Evolutionary conservation across 2,797 vertebrate species (phyloP).

Genomic region (Crocodylus rhombifer): DNA sequence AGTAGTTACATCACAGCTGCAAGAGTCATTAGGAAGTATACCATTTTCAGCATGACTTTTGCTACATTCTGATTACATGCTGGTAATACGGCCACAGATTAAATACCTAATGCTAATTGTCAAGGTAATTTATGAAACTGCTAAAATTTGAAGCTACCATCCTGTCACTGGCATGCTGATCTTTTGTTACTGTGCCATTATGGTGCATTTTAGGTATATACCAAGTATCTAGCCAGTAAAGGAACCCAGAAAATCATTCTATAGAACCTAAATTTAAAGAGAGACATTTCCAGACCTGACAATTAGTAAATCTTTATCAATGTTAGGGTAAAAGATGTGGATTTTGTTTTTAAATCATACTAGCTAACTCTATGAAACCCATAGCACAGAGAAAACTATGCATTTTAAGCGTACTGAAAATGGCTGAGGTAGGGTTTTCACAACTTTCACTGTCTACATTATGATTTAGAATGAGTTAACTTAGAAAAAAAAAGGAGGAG

Average conservation of each 20-base stretch:
- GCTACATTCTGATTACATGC: not conserved
- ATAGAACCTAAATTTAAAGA: not conserved
- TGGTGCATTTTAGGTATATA: not conserved
- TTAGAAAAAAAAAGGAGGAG: not conserved
- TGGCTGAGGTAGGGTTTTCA: not conserved
- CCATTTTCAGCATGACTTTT: not conserved
- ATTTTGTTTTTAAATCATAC: too few relatives aligned
- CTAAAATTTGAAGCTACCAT: not conserved
- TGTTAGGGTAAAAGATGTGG: not conserved
- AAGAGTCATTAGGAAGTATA: not conserved
- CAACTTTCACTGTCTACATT: not conserved
- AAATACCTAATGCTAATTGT: too few relatives aligned
- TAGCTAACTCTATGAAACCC: not conserved
- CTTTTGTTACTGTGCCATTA: not conserved
- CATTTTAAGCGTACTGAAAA: not conserved
- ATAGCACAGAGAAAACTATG: not conserved
- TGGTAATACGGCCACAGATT: too few relatives aligned
- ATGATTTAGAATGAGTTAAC: not conserved
- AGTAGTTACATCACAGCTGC: not conserved
- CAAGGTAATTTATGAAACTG: not conserved
- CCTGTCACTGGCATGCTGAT: not conserved
- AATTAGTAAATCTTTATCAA: not conserved
- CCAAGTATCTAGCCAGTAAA: not conserved
- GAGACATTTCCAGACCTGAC: not conserved
- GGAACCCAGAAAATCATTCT: not conserved